Evolutionary conservation across 2,113 vertebrate genomes (phyloP), one percentile per base, ranked within the genome.

Genomic region (Thryonomys swinderianus): DNA sequence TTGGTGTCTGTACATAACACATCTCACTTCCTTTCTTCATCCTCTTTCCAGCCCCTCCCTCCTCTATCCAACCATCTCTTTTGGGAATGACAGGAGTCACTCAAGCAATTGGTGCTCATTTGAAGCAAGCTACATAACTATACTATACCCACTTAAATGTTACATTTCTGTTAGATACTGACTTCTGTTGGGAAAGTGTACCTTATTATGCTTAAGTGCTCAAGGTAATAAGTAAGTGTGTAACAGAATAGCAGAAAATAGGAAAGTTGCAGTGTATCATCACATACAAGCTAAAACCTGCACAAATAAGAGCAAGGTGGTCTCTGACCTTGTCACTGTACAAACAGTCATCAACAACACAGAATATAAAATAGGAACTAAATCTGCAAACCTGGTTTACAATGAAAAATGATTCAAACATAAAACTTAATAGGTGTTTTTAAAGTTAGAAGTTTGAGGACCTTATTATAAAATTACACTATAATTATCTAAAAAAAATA

Each of bases 141-240:
- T 8, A 66, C 6, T 21, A n/a, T 86, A 91, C 85, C 45, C 16
- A 94, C 51, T 96, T 94, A 82, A 93, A 89, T 61, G 82, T 48
- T 88, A 83, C 79, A 79, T 55, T 79, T 17, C 20, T 90, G 74
- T 64, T 40, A 95, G 83, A 55, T 40, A 76, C 21, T 59, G 61
- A 79, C 20, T 45, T 8, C 25, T n/a, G 6, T 86, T 34, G 16
- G 59, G 74, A 95, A 89, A 88, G 57, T 32, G n/a, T 21, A 62
- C 67, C 37, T 12, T 82, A 14, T 83, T 79, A 86, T 53, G 30
- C 21, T 53, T 69, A 69, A 51, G 67, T 90, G 30, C 82, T 18
- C 1, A 95, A 82, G 37, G 27, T 69, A 82, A 95, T 78, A 16
- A 91, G 91, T 71, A 57, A 94, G 25, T 53, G 16, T 8, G 80